Evolutionary conservation across 2,888 invertebrate species (phyloP).

Genomic region (Meiosimyza platycephala): DNA sequence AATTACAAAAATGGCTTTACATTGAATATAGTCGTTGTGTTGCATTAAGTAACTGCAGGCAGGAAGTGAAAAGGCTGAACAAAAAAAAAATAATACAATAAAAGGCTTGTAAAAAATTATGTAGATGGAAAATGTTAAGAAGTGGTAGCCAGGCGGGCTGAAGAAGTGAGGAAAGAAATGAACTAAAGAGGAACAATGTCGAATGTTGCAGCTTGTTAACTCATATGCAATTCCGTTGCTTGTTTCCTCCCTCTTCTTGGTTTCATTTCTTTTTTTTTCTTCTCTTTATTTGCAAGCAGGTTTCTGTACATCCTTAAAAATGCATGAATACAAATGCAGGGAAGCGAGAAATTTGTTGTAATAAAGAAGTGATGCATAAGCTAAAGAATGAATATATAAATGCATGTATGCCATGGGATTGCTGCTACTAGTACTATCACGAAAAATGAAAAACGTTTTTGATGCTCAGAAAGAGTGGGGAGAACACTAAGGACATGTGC

Average conservation of each 20-base stretch:
- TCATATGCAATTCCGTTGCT: slow-evolving; percentile 57
- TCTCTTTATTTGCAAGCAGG: slow-evolving; percentile 2
- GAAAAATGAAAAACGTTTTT: too few relatives aligned
- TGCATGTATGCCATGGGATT: too few relatives aligned
- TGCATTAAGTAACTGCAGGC: slow-evolving; percentile 58
- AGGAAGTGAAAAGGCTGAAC: not conserved
- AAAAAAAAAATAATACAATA: not conserved
- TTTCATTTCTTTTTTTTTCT: slow-evolving; percentile 43
- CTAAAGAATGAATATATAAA: not conserved
- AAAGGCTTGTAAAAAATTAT: not conserved
- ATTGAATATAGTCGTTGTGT: slow-evolving; percentile 62
- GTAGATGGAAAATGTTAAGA: too few relatives aligned
- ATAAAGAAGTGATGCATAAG: slow-evolving; percentile 43
- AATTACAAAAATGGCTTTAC: slow-evolving; percentile 56
- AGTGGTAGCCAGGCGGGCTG: too few relatives aligned
- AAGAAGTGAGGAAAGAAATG: too few relatives aligned
- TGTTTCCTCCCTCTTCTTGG: slow-evolving; percentile 41
- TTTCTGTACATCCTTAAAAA: slow-evolving; percentile 36
- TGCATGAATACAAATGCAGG: slow-evolving; percentile 29
- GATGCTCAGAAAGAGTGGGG: too few relatives aligned
- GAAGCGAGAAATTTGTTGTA: slow-evolving; percentile 61
- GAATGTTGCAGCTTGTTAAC: slow-evolving; percentile 56
- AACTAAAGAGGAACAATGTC: slow-evolving; percentile 10
- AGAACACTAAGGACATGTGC: too few relatives aligned
- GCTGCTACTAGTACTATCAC: too few relatives aligned